Evolutionary conservation across 1,140 invertebrate species (phyloP).

Genomic region (Meloidogyne chitwoodi): DNA sequence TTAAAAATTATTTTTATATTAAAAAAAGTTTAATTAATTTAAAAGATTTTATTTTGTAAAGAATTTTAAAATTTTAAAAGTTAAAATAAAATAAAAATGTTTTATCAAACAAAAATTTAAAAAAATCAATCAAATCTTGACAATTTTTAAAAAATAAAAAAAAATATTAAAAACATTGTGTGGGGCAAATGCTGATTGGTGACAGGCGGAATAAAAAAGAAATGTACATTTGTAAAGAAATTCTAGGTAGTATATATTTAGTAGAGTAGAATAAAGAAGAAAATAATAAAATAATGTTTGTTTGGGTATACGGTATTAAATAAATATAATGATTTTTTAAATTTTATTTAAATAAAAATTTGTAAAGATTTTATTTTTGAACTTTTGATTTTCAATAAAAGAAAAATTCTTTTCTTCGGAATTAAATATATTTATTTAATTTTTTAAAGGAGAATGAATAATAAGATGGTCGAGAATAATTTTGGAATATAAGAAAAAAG

Average conservation of each 20-base stretch:
- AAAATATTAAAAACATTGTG: neutral
- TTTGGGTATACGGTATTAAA: no score
- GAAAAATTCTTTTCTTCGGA: no score
- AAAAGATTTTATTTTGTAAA: no score
- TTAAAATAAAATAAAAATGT: neutral
- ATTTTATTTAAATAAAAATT: no score
- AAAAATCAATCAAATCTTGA: neutral
- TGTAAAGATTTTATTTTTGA: no score
- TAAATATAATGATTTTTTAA: no score
- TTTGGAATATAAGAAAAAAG: neutral
- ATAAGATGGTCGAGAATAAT: neutral
- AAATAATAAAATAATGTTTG: no score
- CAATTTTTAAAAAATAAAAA: neutral
- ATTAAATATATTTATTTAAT: no score
- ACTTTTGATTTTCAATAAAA: no score
- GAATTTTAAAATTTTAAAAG: neutral
- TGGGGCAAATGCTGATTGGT: neutral
- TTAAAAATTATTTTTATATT: no score
- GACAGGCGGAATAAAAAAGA: neutral
- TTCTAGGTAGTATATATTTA: neutral
- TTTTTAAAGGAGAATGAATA: no score
- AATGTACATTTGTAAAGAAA: neutral
- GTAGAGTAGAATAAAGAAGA: neutral
- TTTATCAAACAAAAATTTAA: neutral
- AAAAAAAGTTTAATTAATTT: no score